Evolutionary conservation across 2,888 invertebrate species (phyloP).

Genomic region (Entomobrya multifasciata): DNA sequence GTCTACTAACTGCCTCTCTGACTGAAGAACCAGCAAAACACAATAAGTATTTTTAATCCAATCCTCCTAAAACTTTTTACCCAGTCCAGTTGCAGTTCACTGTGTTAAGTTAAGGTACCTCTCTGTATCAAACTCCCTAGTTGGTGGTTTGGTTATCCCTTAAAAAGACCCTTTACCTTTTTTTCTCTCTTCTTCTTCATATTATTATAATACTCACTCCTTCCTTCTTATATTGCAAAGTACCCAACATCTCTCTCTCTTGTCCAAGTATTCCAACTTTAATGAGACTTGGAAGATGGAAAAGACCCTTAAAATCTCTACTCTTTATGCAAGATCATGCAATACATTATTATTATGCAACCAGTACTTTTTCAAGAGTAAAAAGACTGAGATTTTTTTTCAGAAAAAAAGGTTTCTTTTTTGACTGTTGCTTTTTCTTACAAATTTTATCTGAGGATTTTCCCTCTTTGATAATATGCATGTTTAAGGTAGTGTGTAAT

Average conservation of each 20-base stretch:
- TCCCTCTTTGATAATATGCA: too few species aligned
- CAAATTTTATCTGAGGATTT: not conserved
- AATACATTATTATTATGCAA: slow-evolving; percentile 15
- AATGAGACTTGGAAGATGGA: not conserved
- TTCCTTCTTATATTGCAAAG: slow-evolving; percentile 12
- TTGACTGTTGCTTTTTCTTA: slow-evolving; percentile 34
- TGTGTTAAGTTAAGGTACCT: not conserved
- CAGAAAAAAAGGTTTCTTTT: slow-evolving; percentile 16
- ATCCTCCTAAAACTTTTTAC: not conserved
- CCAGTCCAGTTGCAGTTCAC: too few species aligned
- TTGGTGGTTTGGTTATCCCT: not conserved
- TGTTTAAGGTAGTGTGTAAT: too few species aligned
- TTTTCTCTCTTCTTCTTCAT: not conserved
- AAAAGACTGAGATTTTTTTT: slow-evolving; percentile 31
- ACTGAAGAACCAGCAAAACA: too few species aligned
- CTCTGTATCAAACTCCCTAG: not conserved
- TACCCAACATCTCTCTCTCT: not conserved
- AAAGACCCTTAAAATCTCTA: not conserved
- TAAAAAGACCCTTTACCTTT: not conserved
- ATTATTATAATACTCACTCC: not conserved
- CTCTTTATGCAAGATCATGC: slow-evolving; percentile 18
- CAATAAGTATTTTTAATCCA: not conserved
- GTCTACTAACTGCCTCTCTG: too few species aligned
- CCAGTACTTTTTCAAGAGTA: not conserved
- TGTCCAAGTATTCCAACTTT: not conserved